A percentile compares a stretch with the other conserved stretches of the same genome.
Conservation (phyloP, 30 jellyfish, hydroid and myxozoan species). For the Hydractinia symbiolongicarpus region DNA sequence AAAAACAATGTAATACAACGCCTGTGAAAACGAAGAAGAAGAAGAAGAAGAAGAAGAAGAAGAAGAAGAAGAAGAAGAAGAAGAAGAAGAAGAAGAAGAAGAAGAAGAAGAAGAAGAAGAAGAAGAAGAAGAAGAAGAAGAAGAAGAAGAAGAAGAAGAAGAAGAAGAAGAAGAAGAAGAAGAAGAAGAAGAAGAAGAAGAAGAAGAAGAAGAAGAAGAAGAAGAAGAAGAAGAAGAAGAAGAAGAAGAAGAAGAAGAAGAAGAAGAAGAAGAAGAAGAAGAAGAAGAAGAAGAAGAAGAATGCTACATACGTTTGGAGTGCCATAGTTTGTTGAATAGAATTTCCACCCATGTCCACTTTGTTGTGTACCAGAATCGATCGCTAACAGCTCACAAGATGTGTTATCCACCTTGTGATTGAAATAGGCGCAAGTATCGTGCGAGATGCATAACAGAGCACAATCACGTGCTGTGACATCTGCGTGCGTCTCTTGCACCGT, state of each 20-base stretch:
- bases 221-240: constrained; percentile 2
- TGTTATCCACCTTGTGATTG: neutral
- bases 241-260: constrained; percentile 7
- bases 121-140: constrained; percentile 11
- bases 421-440: neutral
- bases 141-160: neutral
- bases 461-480: neutral
- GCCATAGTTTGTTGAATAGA: neutral
- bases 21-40: neutral
- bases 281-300: neutral
- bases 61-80: constrained; percentile 18
- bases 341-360: neutral
- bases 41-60: constrained; percentile 20
- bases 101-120: constrained; percentile 12
- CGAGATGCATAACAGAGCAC: neutral
- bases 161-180: neutral
- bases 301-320: neutral
- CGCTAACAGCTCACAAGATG: neutral
- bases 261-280: constrained; percentile 1
- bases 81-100: constrained; percentile 14
- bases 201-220: constrained; percentile 9
- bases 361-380: neutral
- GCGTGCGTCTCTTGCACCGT: neutral
- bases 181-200: neutral
- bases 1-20: too few species aligned